These are phyloP conservation scores for Hyposmocoma kahamanoa DNA, from an alignment of 1,140 invertebrate genomes.

Conservation along the genomic window DNA sequence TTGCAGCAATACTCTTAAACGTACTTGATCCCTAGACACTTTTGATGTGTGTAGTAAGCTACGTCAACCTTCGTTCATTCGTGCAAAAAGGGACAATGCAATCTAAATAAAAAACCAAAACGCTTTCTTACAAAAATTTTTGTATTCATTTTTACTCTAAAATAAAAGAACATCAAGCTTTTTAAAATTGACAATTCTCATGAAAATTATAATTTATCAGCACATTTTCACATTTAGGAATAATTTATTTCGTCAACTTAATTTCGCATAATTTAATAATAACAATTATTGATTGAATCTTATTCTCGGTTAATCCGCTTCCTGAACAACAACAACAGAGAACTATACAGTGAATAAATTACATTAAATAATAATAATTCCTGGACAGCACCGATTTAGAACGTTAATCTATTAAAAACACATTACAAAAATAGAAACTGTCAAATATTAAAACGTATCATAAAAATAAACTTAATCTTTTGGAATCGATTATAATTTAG, in stretches of 20 bases:
- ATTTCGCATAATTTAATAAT: not conserved
- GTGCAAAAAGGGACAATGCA: no score
- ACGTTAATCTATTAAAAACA: not conserved
- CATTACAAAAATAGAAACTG: slow-evolving; percentile 12
- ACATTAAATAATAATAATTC: slow-evolving; percentile 6
- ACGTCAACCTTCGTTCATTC: no score
- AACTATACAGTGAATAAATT: no score
- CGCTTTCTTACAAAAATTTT: slow-evolving; percentile 61
- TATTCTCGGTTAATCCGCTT: no score
- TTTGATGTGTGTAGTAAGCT: no score
- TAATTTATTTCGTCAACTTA: slow-evolving; percentile 24
- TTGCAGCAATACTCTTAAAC: no score
- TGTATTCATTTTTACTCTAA: no score
- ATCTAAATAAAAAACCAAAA: slow-evolving; percentile 20
- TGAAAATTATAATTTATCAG: slow-evolving; percentile 65
- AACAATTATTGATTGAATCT: not conserved
- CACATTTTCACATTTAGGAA: slow-evolving; percentile 60
- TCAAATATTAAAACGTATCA: not conserved
- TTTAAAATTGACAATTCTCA: slow-evolving; percentile 63
- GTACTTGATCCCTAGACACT: no score
- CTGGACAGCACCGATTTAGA: slow-evolving; percentile 9
- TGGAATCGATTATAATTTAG: slow-evolving; percentile 45
- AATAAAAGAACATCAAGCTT: slow-evolving; percentile 71
- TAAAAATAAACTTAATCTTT: slow-evolving; percentile 34
- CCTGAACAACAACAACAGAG: not conserved